Base-by-base conservation (phyloP, 2,113 vertebrate species). In the Chloropsis cyanopogon region DNA sequence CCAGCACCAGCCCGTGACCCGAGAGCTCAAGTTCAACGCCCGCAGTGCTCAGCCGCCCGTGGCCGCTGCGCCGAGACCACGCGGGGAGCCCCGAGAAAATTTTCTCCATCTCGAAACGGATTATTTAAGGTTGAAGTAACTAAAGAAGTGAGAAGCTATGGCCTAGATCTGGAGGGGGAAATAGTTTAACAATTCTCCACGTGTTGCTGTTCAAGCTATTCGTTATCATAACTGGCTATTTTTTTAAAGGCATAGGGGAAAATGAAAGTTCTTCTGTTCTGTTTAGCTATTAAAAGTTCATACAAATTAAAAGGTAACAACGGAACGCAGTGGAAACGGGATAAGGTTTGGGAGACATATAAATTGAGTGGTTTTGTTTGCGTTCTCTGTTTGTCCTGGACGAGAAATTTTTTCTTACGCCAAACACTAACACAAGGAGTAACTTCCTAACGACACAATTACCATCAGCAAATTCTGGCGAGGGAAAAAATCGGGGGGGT, bases 391-490 rank as follows among this genome's bases (percentile, higher is more conserved):
- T 87, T 50, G n/a, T 46, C 13, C 42, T 33, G 21, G 17, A 16
- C 2, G 4, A 49, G 2, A 7, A 2, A 12, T 14, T 13, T 11
- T 19, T 8, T 14, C 9, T 41, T 35, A 6, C 17, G n/a, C 29
- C 23, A 56, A 86, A 60, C 12, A 4, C 2, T 18, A 50, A n/a
- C 15, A 39, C 18, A 11, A 54, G 49, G 79, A 78, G 7, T 15
- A 28, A 23, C 21, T 47, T 85, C 49, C 29, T 53, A 46, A 26
- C 33, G 53, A 50, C 8, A 64, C 5, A 11, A n/a, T 54, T 41
- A 53, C 24, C n/a, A 49, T 25, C 1, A 31, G 31, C 46, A 66
- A 66, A 84, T 59, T 65, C 56, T 54, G 39, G 7, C 1, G 6
- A 84, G 28, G 11, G 35, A n/a, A n/a, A n/a, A n/a, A n/a, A n/a